A percentile compares a stretch with the other conserved stretches of the same genome.
These are phyloP conservation scores for Bubalus kerabau DNA, from an alignment of 2,113 vertebrate genomes.

Conservation along the genomic window DNA sequence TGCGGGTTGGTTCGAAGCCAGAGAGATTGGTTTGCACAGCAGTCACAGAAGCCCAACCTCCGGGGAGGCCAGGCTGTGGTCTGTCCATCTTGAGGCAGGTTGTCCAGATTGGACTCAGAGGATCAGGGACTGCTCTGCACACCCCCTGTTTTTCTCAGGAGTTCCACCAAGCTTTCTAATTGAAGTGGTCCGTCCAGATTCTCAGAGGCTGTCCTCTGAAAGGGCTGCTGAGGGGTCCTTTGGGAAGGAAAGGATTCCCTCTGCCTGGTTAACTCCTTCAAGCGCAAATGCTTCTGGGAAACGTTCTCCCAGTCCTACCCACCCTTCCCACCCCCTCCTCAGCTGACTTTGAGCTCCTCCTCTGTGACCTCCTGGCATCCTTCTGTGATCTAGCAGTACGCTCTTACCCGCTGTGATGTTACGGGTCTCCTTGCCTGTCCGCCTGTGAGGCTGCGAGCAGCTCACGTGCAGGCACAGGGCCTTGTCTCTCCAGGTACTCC, in stretches of 20 bases:
- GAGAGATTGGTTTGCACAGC: neutral
- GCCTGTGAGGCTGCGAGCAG: neutral
- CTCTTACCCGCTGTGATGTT: neutral
- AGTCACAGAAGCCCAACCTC: fast-evolving
- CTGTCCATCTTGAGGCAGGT: neutral
- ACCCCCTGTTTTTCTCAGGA: neutral
- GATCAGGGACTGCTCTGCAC: neutral
- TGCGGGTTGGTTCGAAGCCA: neutral
- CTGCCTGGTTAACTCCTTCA: neutral
- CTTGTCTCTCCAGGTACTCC: neutral
- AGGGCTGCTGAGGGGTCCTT: neutral
- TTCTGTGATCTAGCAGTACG: fast-evolving
- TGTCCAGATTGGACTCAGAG: neutral
- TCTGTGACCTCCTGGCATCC: neutral
- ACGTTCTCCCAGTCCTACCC: neutral
- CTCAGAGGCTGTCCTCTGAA: neutral
- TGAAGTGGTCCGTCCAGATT: neutral
- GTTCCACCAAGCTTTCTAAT: neutral
- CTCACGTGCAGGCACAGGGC: neutral
- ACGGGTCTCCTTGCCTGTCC: neutral
- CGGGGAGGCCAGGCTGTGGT: neutral
- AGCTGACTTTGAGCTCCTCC: neutral
- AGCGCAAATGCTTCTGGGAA: neutral
- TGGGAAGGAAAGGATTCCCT: neutral
- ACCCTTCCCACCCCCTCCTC: fast-evolving